Conservation (phyloP, 2,888 invertebrate genomes). For the Nephrotoma flavescens region DNA sequence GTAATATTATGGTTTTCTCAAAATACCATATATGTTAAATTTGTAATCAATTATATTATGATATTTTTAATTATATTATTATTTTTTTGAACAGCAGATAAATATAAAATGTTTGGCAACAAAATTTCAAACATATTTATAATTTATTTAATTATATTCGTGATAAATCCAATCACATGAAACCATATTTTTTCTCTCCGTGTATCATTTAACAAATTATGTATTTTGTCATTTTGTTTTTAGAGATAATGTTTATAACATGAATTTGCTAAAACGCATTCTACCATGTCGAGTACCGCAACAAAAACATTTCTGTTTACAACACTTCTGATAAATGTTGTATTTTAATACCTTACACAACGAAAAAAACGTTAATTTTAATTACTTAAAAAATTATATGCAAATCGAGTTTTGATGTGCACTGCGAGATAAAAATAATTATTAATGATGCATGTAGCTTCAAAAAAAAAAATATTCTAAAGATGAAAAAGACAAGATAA, state of each 20-base stretch:
- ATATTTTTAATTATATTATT: too few relatives aligned
- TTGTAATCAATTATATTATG: too few relatives aligned
- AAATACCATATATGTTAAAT: too few relatives aligned
- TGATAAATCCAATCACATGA: too few relatives aligned
- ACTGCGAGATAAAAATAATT: not conserved
- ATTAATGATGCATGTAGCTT: not conserved
- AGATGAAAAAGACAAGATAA: not conserved
- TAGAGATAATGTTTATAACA: not conserved
- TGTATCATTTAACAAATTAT: not conserved
- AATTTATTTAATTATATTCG: too few relatives aligned
- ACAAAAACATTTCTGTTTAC: not conserved
- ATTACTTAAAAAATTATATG: not conserved
- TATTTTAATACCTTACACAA: not conserved
- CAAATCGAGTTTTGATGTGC: not conserved
- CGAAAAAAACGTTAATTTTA: not conserved
- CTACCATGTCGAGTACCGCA: not conserved
- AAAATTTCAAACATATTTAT: too few relatives aligned
- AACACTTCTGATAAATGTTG: not conserved
- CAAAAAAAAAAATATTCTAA: not conserved
- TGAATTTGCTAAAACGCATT: not conserved
- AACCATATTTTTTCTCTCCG: too few relatives aligned
- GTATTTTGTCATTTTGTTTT: not conserved
- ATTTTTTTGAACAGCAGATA: too few relatives aligned
- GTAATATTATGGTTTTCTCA: too few relatives aligned
- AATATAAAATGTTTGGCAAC: too few relatives aligned